Base-by-base conservation (phyloP, 2,113 vertebrate species). In the Caloenas nicobarica region DNA sequence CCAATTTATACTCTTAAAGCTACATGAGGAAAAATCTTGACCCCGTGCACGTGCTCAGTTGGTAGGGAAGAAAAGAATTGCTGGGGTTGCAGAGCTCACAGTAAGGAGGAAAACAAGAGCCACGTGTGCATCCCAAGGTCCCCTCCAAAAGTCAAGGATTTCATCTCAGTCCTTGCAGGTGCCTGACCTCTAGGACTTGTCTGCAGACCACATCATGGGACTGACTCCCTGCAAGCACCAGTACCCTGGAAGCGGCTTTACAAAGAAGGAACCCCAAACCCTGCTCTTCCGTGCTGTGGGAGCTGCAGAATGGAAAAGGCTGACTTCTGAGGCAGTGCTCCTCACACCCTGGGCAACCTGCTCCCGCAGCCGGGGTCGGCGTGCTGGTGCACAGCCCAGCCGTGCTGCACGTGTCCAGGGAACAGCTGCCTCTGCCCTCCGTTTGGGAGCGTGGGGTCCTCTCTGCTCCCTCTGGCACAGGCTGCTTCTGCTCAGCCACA, bases 301-400 rank as follows among this genome's bases (percentile, higher is more conserved):
- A 7, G 8, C 50, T 25, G 48, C 31, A 65, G 48, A 64, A 89
- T 7, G 46, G 54, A 57, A 83, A 81, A 70, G 54, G 36, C n/a
- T 78, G 85, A 80, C 28, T 93, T 53, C 54, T 18, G 36, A 77
- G 44, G 29, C 50, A n/a, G 33, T 48, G 65, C 7, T 76, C 54
- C 76, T 70, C 36, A n/a, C 6, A 19, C 17, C 13, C 15, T 4
- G 17, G 19, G 46, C 5, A 40, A 38, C 23, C 16, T 1, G 0
- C 15, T 36, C 17, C 2, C 3, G 12, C 33, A 83, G 44, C 19
- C 0, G 0, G 4, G 31, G 16, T 13, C 28, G 13, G 25, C 1
- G 1, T 1, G 8, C 31, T 44, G 46, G 8, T 54, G 33, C 7
- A 46, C 48, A 50, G 48, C 48, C 48, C 48, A 50, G 48, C 22